phyloP scores from a whole-genome alignment of 2,888 invertebrate species.

The Andrena bucephala region DNA sequence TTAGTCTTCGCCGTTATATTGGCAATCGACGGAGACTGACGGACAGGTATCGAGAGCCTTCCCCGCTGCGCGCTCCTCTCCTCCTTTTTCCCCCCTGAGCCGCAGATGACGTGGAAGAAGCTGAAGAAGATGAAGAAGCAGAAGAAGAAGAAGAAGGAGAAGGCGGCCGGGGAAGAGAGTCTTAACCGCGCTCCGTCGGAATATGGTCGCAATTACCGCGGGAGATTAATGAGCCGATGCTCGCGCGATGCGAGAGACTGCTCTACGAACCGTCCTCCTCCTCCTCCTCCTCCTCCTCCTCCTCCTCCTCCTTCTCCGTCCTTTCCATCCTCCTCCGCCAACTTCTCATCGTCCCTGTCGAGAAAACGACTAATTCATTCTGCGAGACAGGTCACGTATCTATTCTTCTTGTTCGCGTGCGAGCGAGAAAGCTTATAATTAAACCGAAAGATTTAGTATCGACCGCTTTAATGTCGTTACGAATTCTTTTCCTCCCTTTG shows the following conservation, averaged over 20 bases:
- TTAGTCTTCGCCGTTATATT: slow-evolving; percentile 66
- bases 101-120: slow-evolving; percentile 67
- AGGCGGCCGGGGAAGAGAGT: slow-evolving; percentile 65
- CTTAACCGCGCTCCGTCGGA: slow-evolving; percentile 77
- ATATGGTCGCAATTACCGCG: slow-evolving; percentile 82
- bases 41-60: slow-evolving; percentile 73
- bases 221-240: slow-evolving; percentile 83
- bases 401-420: slow-evolving; percentile 72
- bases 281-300: slow-evolving; percentile 56
- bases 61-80: slow-evolving; percentile 64
- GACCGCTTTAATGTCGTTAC: slow-evolving; percentile 68
- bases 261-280: slow-evolving; percentile 73
- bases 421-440: slow-evolving; percentile 72
- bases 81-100: slow-evolving; percentile 23
- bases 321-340: slow-evolving; percentile 57
- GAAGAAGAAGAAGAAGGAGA: slow-evolving; percentile 54
- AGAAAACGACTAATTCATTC: slow-evolving; percentile 74
- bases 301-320: slow-evolving; percentile 57
- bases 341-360: slow-evolving; percentile 69
- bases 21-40: slow-evolving; percentile 72
- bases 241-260: slow-evolving; percentile 77
- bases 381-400: slow-evolving; percentile 72
- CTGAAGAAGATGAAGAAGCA: slow-evolving; percentile 64
- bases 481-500: slow-evolving; percentile 56
- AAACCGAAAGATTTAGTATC: slow-evolving; percentile 70